These are phyloP conservation scores for Rallus crepitans DNA, from an alignment of 2,797 vertebrate species.

Conservation along the genomic window DNA sequence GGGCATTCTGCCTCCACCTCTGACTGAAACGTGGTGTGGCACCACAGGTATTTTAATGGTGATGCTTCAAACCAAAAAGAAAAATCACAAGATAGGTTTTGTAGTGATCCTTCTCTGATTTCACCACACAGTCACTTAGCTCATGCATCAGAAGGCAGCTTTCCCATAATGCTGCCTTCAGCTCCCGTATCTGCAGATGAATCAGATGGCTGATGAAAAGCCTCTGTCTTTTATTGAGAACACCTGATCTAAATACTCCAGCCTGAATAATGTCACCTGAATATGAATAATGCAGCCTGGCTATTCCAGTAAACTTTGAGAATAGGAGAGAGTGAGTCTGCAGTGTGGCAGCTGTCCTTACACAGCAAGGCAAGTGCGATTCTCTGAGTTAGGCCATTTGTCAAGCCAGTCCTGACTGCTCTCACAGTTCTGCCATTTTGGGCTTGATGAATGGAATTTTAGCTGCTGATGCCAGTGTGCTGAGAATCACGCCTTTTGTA, in stretches of 20 bases:
- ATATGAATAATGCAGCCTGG: not conserved
- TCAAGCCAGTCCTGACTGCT: not conserved
- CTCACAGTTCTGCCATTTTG: not conserved
- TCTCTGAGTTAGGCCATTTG: not conserved
- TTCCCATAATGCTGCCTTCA: not conserved
- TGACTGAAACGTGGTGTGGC: not conserved
- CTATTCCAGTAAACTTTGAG: not conserved
- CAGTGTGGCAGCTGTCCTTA: not conserved
- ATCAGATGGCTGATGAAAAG: not conserved
- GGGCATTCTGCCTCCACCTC: not conserved
- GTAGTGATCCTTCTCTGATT: not conserved
- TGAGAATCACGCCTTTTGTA: not conserved
- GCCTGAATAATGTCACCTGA: not conserved
- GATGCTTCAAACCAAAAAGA: not conserved
- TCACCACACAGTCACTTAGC: not conserved
- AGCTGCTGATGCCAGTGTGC: not conserved
- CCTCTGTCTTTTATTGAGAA: not conserved
- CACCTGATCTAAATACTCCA: not conserved
- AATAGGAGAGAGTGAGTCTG: not conserved
- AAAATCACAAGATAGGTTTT: not conserved
- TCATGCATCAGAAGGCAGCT: not conserved
- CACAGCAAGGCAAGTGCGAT: not conserved
- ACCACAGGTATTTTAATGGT: not conserved
- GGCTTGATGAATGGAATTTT: not conserved
- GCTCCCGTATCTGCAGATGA: not conserved